Conservation (phyloP, 2,797 vertebrate genomes). For the Myotis myotis region DNA sequence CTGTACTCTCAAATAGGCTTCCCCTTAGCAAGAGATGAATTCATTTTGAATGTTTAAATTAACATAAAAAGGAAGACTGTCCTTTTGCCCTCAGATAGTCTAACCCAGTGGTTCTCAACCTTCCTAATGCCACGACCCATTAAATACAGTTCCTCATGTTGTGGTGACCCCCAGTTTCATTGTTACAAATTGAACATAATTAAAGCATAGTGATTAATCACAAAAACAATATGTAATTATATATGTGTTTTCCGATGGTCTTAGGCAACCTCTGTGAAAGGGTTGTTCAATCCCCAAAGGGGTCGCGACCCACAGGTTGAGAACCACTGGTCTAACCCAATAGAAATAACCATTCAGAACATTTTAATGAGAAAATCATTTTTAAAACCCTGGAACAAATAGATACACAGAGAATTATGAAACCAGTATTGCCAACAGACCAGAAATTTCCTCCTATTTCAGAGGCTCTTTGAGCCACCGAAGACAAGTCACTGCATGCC, state of each 20-base stretch:
- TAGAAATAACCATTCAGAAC: neutral
- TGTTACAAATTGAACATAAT: too few relatives aligned
- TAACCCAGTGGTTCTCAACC: neutral
- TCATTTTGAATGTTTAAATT: constrained; percentile 28
- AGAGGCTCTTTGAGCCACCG: neutral
- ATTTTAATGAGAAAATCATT: constrained; percentile 8
- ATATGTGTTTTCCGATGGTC: too few relatives aligned
- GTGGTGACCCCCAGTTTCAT: too few relatives aligned
- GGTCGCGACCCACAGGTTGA: too few relatives aligned
- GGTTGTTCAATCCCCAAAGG: too few relatives aligned
- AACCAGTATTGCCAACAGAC: neutral
- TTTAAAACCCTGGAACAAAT: neutral
- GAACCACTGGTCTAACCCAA: neutral
- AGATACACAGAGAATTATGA: neutral
- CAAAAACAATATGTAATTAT: too few relatives aligned
- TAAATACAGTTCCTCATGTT: too few relatives aligned
- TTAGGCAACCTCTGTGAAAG: too few relatives aligned
- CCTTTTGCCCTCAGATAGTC: neutral
- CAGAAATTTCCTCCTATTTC: neutral
- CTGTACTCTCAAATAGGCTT: neutral
- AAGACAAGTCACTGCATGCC: neutral
- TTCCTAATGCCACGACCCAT: too few relatives aligned
- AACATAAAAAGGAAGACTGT: neutral
- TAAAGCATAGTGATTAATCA: too few relatives aligned
- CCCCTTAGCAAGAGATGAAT: neutral